Conservation (phyloP, 2,888 invertebrate species). For the Sycophila texana region DNA sequence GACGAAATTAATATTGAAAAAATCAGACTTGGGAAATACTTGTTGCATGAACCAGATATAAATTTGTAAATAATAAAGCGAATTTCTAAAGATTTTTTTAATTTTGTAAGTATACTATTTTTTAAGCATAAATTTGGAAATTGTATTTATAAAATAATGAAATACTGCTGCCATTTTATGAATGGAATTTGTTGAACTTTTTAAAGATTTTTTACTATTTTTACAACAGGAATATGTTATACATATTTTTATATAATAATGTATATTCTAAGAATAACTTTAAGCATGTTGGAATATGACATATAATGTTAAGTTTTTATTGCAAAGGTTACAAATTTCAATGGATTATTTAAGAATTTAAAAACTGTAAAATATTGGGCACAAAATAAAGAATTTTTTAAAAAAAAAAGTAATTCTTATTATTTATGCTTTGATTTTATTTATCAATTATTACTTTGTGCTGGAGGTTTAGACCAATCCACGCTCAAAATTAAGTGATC, state of each 20-base stretch:
- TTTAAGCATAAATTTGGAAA: constrained; percentile 14
- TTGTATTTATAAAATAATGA: constrained; percentile 26
- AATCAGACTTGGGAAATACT: constrained; percentile 42
- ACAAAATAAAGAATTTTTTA: constrained; percentile 43
- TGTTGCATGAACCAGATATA: constrained; percentile 31
- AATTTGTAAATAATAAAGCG: constrained; percentile 29
- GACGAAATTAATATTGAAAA: constrained; percentile 49
- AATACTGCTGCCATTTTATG: constrained; percentile 23
- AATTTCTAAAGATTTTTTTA: constrained; percentile 10
- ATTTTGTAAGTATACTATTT: constrained; percentile 17
- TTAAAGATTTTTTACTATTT: constrained; percentile 44
- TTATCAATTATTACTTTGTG: constrained; percentile 63
- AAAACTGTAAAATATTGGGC: constrained; percentile 32
- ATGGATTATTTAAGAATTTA: constrained; percentile 18
- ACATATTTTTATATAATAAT: constrained; percentile 39
- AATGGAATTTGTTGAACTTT: constrained; percentile 40
- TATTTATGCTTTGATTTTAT: constrained; percentile 1
- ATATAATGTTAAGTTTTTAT: constrained; percentile 23
- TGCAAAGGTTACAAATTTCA: constrained; percentile 4
- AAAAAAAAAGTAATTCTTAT: not conserved
- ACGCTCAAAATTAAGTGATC: constrained; percentile 98
- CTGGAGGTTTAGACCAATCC: constrained; percentile 97
- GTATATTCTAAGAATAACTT: constrained; percentile 9
- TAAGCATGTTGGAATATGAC: not conserved
- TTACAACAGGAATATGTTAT: constrained; percentile 22